A percentile compares a stretch with the other conserved stretches of the same genome.
Conservation (phyloP, 2,888 invertebrate genomes). For the Tetanocera ferruginea region DNA sequence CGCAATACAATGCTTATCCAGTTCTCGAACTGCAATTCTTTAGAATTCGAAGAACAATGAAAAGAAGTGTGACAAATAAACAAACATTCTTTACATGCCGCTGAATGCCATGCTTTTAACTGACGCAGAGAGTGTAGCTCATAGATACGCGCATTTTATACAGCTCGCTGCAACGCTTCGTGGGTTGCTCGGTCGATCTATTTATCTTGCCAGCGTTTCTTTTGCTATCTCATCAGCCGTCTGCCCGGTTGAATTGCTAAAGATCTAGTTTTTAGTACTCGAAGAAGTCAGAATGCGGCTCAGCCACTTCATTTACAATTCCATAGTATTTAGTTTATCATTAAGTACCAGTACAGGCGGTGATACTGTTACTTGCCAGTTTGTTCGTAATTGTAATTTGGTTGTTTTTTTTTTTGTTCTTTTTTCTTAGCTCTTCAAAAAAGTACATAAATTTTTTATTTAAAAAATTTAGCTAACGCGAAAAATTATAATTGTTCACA, state of each 20-base stretch:
- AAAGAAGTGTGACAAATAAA: neutral
- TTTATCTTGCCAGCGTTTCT: neutral
- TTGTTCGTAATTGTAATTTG: no score
- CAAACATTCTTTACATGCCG: neutral
- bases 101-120: neutral
- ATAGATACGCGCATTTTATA: neutral
- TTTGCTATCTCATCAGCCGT: constrained; percentile 10
- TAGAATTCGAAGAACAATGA: neutral
- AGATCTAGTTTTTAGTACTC: neutral
- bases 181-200: neutral
- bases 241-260: neutral
- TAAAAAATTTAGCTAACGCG: neutral
- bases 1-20: no score
- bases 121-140: neutral
- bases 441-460: neutral
- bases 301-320: constrained; percentile 21
- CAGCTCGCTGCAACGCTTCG: neutral
- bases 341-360: constrained; percentile 19
- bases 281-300: constrained; percentile 12
- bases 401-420: no score
- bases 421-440: neutral
- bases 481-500: neutral
- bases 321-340: constrained; percentile 31
- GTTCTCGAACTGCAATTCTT: no score
- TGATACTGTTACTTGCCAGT: neutral